These are phyloP conservation scores for Busseola fusca DNA, from an alignment of 2,888 invertebrate species.

Conservation along the genomic window DNA sequence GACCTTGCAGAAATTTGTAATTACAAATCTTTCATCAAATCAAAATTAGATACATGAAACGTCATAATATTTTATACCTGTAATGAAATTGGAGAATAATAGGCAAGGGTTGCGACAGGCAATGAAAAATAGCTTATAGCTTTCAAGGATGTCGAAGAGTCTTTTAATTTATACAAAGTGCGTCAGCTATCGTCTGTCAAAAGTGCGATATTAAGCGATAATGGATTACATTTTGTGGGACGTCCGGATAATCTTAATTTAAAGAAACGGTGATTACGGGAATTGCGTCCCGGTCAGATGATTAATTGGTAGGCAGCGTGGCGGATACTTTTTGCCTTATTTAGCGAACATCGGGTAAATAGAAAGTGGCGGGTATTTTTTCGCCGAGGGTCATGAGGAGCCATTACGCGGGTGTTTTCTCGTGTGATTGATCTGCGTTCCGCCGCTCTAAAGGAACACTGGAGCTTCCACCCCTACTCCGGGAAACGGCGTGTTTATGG, in stretches of 20 bases:
- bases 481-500: constrained; percentile 51
- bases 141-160: constrained; percentile 44
- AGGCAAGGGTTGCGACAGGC: constrained; percentile 21
- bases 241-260: constrained; percentile 72
- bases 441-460: constrained; percentile 60
- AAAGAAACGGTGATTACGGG: constrained; percentile 74
- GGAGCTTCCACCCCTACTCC: constrained; percentile 41
- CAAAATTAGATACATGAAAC: constrained; percentile 45
- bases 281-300: constrained; percentile 70
- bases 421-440: constrained; percentile 80
- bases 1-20: constrained; percentile 50
- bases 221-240: constrained; percentile 57
- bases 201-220: constrained; percentile 54
- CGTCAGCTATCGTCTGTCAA: constrained; percentile 42
- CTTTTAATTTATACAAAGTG: constrained; percentile 41
- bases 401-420: constrained; percentile 82
- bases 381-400: constrained; percentile 77
- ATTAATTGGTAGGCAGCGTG: constrained; percentile 76
- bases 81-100: constrained; percentile 38
- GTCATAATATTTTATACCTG: constrained; percentile 35
- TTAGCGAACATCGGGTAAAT: constrained; percentile 79
- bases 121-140: constrained; percentile 40
- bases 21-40: constrained; percentile 46
- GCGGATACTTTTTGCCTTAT: constrained; percentile 82
- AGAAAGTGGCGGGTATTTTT: constrained; percentile 74